These are phyloP conservation scores for Leptocoma aspasia DNA, from an alignment of 2,113 vertebrate genomes.

Conservation along the genomic window DNA sequence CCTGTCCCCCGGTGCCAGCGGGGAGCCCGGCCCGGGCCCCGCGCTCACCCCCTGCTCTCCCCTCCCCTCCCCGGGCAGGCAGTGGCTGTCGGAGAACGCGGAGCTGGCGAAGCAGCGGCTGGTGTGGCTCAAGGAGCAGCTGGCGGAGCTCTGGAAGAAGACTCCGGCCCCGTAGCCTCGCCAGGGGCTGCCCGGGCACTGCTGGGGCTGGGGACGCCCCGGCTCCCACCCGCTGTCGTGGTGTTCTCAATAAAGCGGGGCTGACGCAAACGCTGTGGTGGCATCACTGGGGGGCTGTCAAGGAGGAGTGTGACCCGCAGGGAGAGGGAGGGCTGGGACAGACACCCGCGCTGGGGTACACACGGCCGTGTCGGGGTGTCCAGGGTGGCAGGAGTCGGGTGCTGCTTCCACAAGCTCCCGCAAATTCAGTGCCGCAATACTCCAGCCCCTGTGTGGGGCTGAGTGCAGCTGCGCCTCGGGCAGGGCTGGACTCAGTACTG, in stretches of 20 bases:
- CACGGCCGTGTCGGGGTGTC: fast-evolving
- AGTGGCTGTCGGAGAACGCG: background rate
- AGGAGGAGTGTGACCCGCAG: fast-evolving
- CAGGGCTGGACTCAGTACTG: fast-evolving
- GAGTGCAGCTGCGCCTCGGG: fast-evolving
- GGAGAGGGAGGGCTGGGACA: background rate
- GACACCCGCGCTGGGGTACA: fast-evolving
- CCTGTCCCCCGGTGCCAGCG: fast-evolving
- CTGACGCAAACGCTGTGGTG: background rate
- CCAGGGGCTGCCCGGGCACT: background rate
- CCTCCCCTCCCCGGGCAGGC: background rate
- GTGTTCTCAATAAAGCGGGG: constrained; percentile 7
- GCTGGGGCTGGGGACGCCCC: background rate
- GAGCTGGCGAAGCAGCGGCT: background rate
- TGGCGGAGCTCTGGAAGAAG: background rate
- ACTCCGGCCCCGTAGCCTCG: fast-evolving
- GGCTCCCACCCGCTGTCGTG: fast-evolving
- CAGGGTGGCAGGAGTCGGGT: fast-evolving
- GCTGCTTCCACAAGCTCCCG: background rate
- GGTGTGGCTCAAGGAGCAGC: background rate
- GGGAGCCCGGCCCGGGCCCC: background rate
- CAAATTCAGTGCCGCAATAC: fast-evolving
- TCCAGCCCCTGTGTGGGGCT: fast-evolving
- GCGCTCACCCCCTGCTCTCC: background rate
- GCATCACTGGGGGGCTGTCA: background rate